phyloP scores from a whole-genome alignment of 2,888 invertebrate genomes.

The Pycnomerus fuliginosus region DNA sequence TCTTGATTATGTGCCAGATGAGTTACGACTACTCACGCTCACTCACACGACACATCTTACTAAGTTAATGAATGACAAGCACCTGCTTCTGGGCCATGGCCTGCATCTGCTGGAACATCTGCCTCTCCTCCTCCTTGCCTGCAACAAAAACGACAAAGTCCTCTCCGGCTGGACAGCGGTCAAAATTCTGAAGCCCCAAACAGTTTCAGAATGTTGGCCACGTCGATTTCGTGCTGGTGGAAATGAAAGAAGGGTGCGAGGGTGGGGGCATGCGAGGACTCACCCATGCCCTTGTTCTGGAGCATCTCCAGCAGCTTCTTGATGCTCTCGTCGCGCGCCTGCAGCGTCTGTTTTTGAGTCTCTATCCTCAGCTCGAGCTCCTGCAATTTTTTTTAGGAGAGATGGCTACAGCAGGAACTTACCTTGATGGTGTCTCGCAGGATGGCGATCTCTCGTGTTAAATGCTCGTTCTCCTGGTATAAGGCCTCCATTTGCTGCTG shows the following conservation, averaged over 20 bases:
- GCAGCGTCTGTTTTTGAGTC: conserved; percentile 96
- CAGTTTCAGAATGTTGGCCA: no score
- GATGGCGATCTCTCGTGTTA: conserved; percentile 89
- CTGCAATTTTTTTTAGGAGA: conserved; percentile 51
- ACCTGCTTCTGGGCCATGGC: conserved; percentile 97
- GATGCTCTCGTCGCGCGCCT: conserved; percentile 96
- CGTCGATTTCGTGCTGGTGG: conserved; percentile 1
- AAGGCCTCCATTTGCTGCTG: conserved; percentile 91
- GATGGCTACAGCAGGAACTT: conserved; percentile 3
- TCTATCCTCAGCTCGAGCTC: conserved; percentile 96
- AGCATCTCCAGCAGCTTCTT: conserved; percentile 98
- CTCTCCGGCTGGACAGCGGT: conserved; percentile 37
- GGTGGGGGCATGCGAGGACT: no score
- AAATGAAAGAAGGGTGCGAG: conserved; percentile 6
- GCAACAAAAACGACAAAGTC: conserved; percentile 57
- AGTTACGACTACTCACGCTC: conserved; percentile 38
- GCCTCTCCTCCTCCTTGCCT: conserved; percentile 95
- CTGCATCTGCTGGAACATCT: conserved; percentile 97
- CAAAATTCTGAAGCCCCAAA: conserved; percentile 20
- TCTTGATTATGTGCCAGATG: conserved; percentile 47
- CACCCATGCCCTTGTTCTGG: conserved; percentile 95
- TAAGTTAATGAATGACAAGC: conserved; percentile 46
- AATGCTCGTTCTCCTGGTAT: conserved; percentile 91
- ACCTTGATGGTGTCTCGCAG: conserved; percentile 92
- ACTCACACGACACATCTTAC: conserved; percentile 34